These are phyloP conservation scores for Entelurus aequoreus DNA, from an alignment of 2,113 vertebrate genomes.

Conservation along the genomic window DNA sequence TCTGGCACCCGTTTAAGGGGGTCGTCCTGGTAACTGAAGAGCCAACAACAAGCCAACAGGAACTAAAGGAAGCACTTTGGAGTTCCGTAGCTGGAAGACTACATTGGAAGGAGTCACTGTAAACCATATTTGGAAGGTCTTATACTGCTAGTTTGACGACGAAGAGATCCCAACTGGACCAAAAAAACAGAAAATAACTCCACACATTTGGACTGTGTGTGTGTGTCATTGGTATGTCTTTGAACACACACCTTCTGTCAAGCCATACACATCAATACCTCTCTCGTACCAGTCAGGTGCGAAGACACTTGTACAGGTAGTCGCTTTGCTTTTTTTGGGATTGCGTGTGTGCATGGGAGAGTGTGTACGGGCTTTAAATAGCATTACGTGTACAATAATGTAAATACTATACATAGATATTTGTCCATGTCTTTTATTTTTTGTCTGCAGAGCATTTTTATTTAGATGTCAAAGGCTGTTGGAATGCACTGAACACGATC, in stretches of 20 bases:
- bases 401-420: conserved; percentile 68
- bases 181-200: conserved; percentile 71
- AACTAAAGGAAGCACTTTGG: conserved; percentile 52
- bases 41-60: conserved; percentile 15
- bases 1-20: conserved; percentile 41
- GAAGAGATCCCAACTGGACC: conserved; percentile 64
- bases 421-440: conserved; percentile 45
- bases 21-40: conserved; percentile 3
- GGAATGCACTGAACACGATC: conserved; percentile 62
- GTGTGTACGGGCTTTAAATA: conserved; percentile 53
- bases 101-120: conserved; percentile 38
- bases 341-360: conserved; percentile 15
- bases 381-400: conserved; percentile 50
- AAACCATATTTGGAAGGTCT: conserved; percentile 58
- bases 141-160: conserved; percentile 54
- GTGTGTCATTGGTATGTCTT: conserved; percentile 22
- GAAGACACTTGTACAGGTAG: conserved; percentile 72
- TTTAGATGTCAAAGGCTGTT: conserved; percentile 50
- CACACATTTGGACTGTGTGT: conserved; percentile 50
- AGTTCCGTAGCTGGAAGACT: conserved; percentile 28
- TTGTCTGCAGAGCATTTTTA: conserved; percentile 58
- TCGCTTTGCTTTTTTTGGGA: conserved; percentile 56
- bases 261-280: conserved; percentile 99
- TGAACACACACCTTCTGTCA: conserved; percentile 70
- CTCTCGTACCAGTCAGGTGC: conserved; percentile 85